Evolutionary conservation across 2,113 vertebrate species (phyloP), one percentile per base, ranked within the genome.

Genomic region (Bujurquina vittata): DNA sequence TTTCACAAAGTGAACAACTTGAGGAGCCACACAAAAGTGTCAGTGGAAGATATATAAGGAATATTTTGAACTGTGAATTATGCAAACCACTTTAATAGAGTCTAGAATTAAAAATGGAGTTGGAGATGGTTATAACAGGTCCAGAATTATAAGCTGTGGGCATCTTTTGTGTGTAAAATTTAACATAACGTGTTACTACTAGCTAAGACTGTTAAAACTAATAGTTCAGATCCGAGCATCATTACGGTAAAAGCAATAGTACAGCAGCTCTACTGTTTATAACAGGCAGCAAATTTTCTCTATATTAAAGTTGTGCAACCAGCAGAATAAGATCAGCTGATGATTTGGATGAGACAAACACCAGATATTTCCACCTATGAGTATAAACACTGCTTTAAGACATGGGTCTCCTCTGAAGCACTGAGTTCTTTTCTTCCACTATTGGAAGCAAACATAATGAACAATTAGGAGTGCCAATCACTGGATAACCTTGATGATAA

Each of bases 401-500:
- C 29, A 33, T 62, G 31, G 15, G 69, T 76, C 57, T 22, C 40
- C 55, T 75, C 65, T 15, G 12, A 61, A 58, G 22, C 17, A 35
- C 46, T 1, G 10, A 73, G 3, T 31, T 79, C 26, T 85, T n/a
- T 10, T 55, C 23, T 46, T 79, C 31, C 46, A 86, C 40, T 40
- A 15, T 7, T 56, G 26, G 56, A n/a, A 75, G 31, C 37, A 58
- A 40, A 33, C 56, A 56, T 63, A 46, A 79, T 60, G 40, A 74
- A 76, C 72, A 56, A 63, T 73, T 73, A 59, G 22, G 37, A 60
- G 12, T 65, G 56, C 52, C 79, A 85, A 4, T 85, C 35, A 77
- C 74, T 26, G 37, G 29, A 54, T 78, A 67, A 80, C 81, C 65
- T 81, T 82, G 61, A 75, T 74, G 35, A 67, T 63, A 58, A 60